Base-by-base conservation (phyloP, 2,113 vertebrate species). In the Petrocephalus zakoni region DNA sequence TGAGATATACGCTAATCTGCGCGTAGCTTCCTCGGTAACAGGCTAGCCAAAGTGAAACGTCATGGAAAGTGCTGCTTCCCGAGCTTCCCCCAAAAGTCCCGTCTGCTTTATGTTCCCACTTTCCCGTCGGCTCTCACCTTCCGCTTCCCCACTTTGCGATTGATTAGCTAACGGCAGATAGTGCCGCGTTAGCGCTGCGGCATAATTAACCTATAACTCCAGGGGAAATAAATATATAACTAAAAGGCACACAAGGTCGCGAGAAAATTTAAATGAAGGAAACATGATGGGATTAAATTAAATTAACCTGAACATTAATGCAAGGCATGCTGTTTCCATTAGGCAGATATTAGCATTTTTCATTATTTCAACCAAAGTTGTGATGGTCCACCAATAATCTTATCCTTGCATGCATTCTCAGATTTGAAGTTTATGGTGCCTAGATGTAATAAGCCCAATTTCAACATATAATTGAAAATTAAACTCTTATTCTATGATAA, bases 391-490 rank as follows among this genome's bases (percentile, higher is more conserved):
- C 25, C 25, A 86, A 86, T 86, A 86, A 34, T n/a, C 51, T 83
- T 56, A 86, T 55, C 29, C 84, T 86, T 86, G 52, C 37, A 87
- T 87, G 42, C 25, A 87, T 87, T 61, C 55, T 87, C 51, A 58
- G 46, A 87, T 61, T 64, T 87, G 0, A 87, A 78, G 34, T 58
- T 61, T 61, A 55, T 46, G 7, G 84, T 86, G 84, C 11, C 84
- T 86, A 55, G n/a, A 78, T 75, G 78, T 72, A 87, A 87, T 68
- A 87, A 87, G 46, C 29, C 86, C 68, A 52, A 34, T 78, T 88
- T 88, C 51, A 78, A 29, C 61, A 42, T 46, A 5, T 75, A 88
- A 29, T 42, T 88, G 49, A 88, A 82, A 56, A 82, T 88, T 47
- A 82, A 49, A 78, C 51, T 56, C 4, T 81, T 81, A 56, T 42